Percentiles rank a stretch among this genome's conserved stretches.
Conservation (phyloP, 2,797 vertebrate genomes). For the Notolepis coatsorum region DNA sequence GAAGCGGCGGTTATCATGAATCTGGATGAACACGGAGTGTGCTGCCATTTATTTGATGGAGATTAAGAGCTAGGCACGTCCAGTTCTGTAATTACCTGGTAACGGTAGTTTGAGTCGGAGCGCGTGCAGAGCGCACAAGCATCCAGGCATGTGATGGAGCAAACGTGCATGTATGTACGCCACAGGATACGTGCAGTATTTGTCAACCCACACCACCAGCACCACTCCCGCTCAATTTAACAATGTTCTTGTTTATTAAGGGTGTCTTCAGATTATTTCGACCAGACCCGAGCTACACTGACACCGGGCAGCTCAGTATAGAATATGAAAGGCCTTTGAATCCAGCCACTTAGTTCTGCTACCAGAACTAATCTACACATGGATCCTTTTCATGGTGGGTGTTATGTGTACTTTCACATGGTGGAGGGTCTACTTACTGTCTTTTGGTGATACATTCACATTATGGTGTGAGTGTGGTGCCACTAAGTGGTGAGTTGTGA, state of each 20-base stretch:
- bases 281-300: slow-evolving; percentile 6
- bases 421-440: no score
- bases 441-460: no score
- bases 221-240: slow-evolving; percentile 4
- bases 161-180: no score
- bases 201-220: no score
- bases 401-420: no score
- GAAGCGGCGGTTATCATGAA: neutral
- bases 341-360: neutral
- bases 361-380: neutral
- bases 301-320: slow-evolving; percentile 14
- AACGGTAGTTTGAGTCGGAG: neutral
- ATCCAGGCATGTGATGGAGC: no score
- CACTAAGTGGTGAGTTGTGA: no score
- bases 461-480: no score
- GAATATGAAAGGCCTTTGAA: slow-evolving; percentile 21
- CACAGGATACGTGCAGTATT: no score
- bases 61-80: no score
- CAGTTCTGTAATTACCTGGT: neutral
- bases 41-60: neutral
- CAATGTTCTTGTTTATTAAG: slow-evolving; percentile 14
- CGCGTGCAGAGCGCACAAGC: no score
- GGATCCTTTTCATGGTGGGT: slow-evolving; percentile 6
- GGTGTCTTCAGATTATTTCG: slow-evolving; percentile 6
- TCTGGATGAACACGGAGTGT: neutral